These are phyloP conservation scores for Podarcis raffonei DNA, from an alignment of 2,113 vertebrate species.

Conservation along the genomic window DNA sequence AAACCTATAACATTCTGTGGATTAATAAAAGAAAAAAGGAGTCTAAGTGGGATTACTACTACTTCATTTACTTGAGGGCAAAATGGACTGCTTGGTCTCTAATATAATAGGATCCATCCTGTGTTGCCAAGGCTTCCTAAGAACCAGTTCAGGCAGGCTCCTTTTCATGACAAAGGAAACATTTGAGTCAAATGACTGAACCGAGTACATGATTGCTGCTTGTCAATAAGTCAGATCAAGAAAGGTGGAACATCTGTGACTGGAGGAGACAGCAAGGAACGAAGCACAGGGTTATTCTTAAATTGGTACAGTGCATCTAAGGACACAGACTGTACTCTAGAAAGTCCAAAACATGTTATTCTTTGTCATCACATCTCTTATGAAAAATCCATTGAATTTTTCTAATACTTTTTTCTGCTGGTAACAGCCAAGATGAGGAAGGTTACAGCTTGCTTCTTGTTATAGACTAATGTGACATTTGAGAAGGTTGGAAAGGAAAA, in stretches of 20 bases:
- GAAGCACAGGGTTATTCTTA: slow-evolving; percentile 24
- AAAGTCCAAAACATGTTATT: neutral
- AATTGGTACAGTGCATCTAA: slow-evolving; percentile 22
- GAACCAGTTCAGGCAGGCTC: slow-evolving; percentile 17
- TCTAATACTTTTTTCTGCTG: neutral
- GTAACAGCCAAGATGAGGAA: neutral
- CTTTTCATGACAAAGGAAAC: slow-evolving; percentile 27
- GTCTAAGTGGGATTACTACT: neutral
- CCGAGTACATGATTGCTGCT: slow-evolving; percentile 33
- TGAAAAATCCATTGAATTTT: slow-evolving; percentile 40
- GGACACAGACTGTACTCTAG: neutral
- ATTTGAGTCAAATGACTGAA: slow-evolving; percentile 25
- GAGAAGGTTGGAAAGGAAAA: slow-evolving; percentile 36
- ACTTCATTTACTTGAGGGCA: neutral
- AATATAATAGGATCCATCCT: slow-evolving; percentile 17
- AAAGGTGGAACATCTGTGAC: slow-evolving; percentile 40
- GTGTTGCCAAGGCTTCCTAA: slow-evolving; percentile 10
- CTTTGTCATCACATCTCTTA: slow-evolving; percentile 11
- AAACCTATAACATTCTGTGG: neutral
- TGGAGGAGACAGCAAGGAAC: slow-evolving; percentile 41
- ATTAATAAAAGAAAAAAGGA: neutral
- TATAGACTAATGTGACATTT: neutral
- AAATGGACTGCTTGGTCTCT: neutral
- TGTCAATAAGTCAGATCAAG: slow-evolving; percentile 48
- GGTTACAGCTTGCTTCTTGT: neutral